A percentile compares a stretch with the other conserved stretches of the same genome.
Conservation (phyloP, 2,113 vertebrate genomes). For the Rhinopithecus roxellana region DNA sequence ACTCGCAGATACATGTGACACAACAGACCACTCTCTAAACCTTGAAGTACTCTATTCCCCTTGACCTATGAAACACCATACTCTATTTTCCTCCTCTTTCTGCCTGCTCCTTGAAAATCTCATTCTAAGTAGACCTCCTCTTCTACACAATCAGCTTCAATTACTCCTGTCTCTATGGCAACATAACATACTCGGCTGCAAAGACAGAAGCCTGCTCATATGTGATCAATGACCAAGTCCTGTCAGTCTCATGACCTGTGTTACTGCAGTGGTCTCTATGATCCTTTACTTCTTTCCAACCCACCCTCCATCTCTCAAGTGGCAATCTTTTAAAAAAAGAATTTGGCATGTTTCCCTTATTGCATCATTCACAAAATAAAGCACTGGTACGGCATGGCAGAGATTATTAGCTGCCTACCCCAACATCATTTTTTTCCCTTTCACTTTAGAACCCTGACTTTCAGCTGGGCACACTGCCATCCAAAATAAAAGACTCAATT, state of each 20-base stretch:
- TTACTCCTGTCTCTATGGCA: not conserved
- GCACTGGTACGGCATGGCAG: not conserved
- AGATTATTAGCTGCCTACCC: not conserved
- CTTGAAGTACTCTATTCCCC: not conserved
- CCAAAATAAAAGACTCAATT: not conserved
- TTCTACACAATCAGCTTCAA: not conserved
- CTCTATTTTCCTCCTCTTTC: not conserved
- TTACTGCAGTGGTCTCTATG: not conserved
- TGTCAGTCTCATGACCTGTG: not conserved
- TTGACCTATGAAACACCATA: not conserved
- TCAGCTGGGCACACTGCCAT: not conserved
- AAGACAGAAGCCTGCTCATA: not conserved
- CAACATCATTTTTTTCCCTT: not conserved
- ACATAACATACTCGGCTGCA: not conserved
- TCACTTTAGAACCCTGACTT: not conserved
- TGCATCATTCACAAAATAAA: conserved; percentile 1
- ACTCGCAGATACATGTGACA: not conserved
- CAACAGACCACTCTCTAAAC: not conserved
- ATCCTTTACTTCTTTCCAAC: not conserved
- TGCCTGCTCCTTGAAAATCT: not conserved
- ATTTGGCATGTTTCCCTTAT: not conserved
- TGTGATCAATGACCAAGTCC: not conserved
- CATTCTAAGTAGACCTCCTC: not conserved
- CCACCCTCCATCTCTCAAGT: not conserved
- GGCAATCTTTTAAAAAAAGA: not conserved